Evolutionary conservation across 2,888 invertebrate genomes (phyloP).

Genomic region (Bruchidius siliquastri): DNA sequence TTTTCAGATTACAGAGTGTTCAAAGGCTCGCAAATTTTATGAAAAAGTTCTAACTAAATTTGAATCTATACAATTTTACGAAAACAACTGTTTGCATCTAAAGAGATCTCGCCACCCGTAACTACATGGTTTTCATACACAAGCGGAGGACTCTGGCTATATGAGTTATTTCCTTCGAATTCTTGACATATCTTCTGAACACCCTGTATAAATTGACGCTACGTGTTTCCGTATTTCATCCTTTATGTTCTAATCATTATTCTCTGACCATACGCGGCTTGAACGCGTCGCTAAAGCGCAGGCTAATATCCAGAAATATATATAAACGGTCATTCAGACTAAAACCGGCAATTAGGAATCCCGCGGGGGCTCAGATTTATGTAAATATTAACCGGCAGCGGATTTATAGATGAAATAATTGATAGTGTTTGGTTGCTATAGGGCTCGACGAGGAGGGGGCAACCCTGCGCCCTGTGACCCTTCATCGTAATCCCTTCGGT

Average conservation of each 20-base stretch:
- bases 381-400: conserved; percentile 29
- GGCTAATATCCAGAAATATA: background rate
- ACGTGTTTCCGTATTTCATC: background rate
- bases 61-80: no score
- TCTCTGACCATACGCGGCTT: background rate
- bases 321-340: background rate
- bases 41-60: no score
- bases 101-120: no score
- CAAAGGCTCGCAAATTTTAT: no score
- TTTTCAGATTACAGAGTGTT: no score
- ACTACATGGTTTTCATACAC: no score
- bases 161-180: no score
- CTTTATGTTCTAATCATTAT: background rate
- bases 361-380: conserved; percentile 31
- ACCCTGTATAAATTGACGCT: background rate
- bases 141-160: no score
- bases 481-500: background rate
- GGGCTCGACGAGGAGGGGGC: background rate
- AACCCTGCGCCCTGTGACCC: background rate
- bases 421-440: conserved; percentile 30
- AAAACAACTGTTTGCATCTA: no score
- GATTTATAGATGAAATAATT: conserved; percentile 38
- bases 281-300: background rate
- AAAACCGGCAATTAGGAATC: conserved; percentile 26
- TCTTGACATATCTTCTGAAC: background rate